phyloP scores from a whole-genome alignment of 2,888 invertebrate genomes.

The Poecilobothrus nobilitatus region DNA sequence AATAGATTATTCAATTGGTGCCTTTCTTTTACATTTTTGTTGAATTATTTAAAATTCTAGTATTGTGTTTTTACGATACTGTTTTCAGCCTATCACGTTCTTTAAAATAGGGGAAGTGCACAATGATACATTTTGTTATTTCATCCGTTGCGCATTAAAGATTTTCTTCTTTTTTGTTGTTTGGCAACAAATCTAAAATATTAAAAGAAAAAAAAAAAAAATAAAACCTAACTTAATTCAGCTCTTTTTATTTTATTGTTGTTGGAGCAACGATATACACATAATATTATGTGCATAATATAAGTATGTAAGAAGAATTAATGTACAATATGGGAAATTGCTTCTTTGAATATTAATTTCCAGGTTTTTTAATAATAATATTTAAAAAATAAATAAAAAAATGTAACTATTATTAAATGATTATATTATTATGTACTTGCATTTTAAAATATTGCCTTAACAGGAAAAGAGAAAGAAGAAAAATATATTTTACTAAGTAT shows the following conservation, averaged over 20 bases:
- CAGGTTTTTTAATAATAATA: neutral
- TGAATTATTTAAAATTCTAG: neutral
- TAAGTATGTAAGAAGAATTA: neutral
- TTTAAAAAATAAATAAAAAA: neutral
- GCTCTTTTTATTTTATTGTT: neutral
- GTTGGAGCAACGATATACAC: neutral
- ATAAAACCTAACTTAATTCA: too few species aligned
- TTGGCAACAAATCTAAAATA: too few species aligned
- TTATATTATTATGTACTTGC: too few species aligned
- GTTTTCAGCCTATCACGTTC: neutral
- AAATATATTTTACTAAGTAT: too few species aligned
- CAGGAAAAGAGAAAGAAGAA: too few species aligned
- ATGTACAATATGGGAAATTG: neutral
- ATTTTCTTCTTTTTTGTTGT: neutral
- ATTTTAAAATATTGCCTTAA: too few species aligned
- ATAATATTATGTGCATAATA: neutral
- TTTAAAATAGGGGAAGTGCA: neutral
- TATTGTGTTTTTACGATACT: neutral
- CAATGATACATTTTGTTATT: neutral
- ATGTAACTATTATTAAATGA: neutral
- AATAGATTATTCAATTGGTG: too few species aligned
- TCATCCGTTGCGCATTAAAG: neutral
- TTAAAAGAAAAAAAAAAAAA: too few species aligned
- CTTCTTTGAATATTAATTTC: slow-evolving; percentile 1
- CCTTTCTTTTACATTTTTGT: too few species aligned